Conservation (phyloP, 2,797 vertebrate species). For the Basileuterus tristriatus region DNA sequence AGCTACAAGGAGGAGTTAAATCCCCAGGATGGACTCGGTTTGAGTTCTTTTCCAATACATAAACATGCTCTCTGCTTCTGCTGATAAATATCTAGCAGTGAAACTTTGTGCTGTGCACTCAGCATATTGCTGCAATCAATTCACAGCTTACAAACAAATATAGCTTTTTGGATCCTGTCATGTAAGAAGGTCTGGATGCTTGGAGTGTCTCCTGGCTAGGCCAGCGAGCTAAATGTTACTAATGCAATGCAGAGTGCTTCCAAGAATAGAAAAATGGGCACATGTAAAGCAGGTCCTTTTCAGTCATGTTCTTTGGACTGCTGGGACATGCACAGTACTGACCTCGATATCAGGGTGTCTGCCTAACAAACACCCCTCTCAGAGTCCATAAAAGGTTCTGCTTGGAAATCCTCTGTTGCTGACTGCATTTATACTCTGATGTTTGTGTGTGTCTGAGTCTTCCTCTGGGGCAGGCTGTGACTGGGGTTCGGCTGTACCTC, state of each 20-base stretch:
- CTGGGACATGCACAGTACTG: background rate
- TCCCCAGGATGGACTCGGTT: background rate
- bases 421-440: background rate
- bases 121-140: slow-evolving; percentile 7
- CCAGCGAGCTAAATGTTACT: slow-evolving; percentile 39
- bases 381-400: background rate
- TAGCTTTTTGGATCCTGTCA: slow-evolving; percentile 29
- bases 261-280: slow-evolving; percentile 62
- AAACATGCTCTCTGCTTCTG: background rate
- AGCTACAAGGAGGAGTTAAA: background rate
- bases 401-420: background rate
- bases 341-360: background rate
- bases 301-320: slow-evolving; percentile 10
- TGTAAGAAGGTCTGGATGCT: slow-evolving; percentile 41
- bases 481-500: fast-evolving
- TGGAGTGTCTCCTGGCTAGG: slow-evolving; percentile 24
- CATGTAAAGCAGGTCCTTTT: background rate
- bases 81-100: background rate
- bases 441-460: background rate
- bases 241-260: slow-evolving; percentile 42
- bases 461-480: background rate
- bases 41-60: background rate
- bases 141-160: slow-evolving; percentile 49
- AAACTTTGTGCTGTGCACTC: background rate
- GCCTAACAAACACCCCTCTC: background rate